A percentile compares a stretch with the other conserved stretches of the same genome.
phyloP scores from a whole-genome alignment of 2,113 vertebrate genomes.

The Platycercus adscitus region DNA sequence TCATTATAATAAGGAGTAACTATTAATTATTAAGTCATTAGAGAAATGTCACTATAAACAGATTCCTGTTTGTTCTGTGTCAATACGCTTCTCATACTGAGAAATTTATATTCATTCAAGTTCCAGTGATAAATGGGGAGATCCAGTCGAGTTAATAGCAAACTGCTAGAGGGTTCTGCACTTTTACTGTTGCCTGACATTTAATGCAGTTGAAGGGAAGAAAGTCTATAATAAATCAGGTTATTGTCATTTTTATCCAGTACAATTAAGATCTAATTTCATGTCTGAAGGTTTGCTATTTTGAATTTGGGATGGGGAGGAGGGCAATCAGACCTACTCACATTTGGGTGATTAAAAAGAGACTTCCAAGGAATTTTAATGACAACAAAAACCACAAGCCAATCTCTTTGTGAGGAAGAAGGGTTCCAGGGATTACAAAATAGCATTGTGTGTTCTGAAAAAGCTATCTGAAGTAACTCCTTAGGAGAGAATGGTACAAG shows the following conservation, averaged over 20 bases:
- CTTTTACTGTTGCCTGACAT: background rate
- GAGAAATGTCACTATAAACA: background rate
- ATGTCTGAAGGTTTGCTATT: background rate
- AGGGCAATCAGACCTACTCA: background rate
- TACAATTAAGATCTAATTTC: conserved; percentile 26
- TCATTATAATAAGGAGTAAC: background rate
- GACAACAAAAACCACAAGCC: background rate
- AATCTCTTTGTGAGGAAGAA: background rate
- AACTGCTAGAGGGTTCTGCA: background rate
- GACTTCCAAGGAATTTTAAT: background rate
- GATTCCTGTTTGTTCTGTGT: background rate
- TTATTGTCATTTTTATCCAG: background rate
- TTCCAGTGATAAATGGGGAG: background rate
- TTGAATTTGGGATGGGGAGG: background rate
- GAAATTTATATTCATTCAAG: background rate
- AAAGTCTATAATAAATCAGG: conserved; percentile 13
- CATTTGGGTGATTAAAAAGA: background rate
- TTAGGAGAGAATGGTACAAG: background rate
- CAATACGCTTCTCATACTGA: background rate
- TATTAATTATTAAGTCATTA: conserved; percentile 34
- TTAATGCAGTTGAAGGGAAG: conserved; percentile 6
- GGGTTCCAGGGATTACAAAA: background rate
- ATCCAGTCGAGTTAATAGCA: background rate
- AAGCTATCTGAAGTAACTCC: background rate
- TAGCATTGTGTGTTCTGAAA: background rate